Evolutionary conservation across 2,113 vertebrate species (phyloP).

Genomic region (Piprites chloris): DNA sequence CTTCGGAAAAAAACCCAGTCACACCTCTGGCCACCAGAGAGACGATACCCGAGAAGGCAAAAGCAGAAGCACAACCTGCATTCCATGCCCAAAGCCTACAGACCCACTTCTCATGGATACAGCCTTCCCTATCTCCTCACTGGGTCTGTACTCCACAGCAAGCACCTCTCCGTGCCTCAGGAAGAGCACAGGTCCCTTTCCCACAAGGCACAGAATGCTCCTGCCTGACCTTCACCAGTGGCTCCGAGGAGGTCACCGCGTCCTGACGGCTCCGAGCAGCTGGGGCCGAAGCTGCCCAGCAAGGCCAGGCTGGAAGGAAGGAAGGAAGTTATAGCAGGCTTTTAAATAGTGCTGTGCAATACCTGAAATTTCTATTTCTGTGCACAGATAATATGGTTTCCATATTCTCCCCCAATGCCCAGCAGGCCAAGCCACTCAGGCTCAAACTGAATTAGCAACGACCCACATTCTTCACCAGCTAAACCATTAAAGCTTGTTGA

Average conservation of each 20-base stretch:
- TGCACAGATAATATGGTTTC: not conserved
- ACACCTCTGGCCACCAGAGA: not conserved
- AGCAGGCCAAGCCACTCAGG: accelerated
- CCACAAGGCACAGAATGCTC: not conserved
- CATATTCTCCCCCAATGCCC: not conserved
- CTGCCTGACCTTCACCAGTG: not conserved
- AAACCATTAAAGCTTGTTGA: not conserved
- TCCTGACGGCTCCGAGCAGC: not conserved
- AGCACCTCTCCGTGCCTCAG: not conserved
- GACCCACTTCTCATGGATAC: accelerated
- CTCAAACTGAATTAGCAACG: not conserved
- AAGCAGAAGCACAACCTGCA: not conserved
- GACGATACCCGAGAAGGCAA: accelerated
- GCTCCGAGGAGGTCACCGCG: not conserved
- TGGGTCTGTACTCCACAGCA: accelerated
- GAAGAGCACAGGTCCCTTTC: not conserved
- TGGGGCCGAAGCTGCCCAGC: not conserved
- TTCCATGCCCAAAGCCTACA: accelerated
- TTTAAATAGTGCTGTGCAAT: constrained; percentile 13
- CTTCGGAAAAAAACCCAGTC: not conserved
- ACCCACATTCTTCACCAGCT: not conserved
- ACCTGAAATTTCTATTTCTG: constrained; percentile 44
- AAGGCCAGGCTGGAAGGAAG: constrained; percentile 47
- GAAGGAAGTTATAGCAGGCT: constrained; percentile 55
- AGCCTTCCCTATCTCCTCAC: not conserved